A percentile compares a stretch with the other conserved stretches of the same genome.
Conservation (phyloP, 2,888 invertebrate genomes). For the Cepaea hortensis region DNA sequence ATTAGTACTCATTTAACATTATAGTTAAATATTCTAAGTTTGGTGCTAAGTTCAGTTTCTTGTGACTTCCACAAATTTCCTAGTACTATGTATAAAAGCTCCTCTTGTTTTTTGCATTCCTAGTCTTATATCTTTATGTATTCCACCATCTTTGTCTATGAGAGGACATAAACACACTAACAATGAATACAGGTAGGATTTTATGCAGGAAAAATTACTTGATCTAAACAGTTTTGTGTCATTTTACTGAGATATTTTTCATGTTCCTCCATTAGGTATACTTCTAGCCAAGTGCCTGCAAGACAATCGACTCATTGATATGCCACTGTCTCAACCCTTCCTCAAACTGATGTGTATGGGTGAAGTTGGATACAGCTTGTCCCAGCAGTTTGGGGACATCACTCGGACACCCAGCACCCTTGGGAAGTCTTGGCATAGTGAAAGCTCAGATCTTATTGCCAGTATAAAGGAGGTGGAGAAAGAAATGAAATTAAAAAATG, state of each 20-base stretch:
- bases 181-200: no score
- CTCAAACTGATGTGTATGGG: slow-evolving; percentile 84
- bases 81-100: no score
- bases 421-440: slow-evolving; percentile 76
- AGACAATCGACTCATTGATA: slow-evolving; percentile 95
- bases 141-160: no score
- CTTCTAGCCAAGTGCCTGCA: slow-evolving; percentile 92
- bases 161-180: no score
- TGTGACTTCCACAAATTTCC: no score
- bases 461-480: slow-evolving; percentile 83
- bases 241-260: background rate
- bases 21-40: no score
- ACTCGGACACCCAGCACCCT: slow-evolving; percentile 57
- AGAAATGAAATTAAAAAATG: slow-evolving; percentile 82
- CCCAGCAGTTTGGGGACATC: slow-evolving; percentile 71
- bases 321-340: slow-evolving; percentile 95
- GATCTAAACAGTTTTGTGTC: background rate
- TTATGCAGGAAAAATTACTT: no score
- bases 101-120: no score
- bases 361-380: slow-evolving; percentile 73
- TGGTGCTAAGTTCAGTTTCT: no score
- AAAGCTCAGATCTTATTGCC: slow-evolving; percentile 56
- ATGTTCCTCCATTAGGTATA: slow-evolving; percentile 75
- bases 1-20: no score
- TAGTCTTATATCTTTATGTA: no score